Base-by-base conservation (phyloP, 2,888 invertebrate species). In the Melangyna quadrimaculata region DNA sequence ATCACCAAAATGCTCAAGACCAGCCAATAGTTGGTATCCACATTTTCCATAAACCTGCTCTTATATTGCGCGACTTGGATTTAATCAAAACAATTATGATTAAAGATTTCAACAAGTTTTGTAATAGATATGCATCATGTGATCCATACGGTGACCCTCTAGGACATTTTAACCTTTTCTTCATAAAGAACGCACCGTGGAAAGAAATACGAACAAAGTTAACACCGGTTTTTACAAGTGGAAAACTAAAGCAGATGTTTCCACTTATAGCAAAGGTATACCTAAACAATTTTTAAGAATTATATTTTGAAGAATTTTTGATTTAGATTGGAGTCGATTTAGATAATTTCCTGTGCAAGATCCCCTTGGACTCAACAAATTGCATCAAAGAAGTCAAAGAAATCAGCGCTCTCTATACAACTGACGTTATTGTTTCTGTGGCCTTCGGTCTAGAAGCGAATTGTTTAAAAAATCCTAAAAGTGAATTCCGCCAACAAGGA, bases 151-250 rank as follows among this genome's bases (percentile, higher is more conserved):
- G 87, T 0, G 93, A 93, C 88, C 83, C 88, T 0, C 69, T 93
- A 14, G 93, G 91, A 5, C 89, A 88, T 0, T 88, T 91, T 12
- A 93, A 92, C 88, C 81, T 93, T 0, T 93, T 93, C 83, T 89
- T 93, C 70, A 87, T 93, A 0, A 91, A 91, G n/a, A 92, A 92
- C 89, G 91, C 91, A 0, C 83, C 89, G 0, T 93, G 93, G 93
- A 93, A 91, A 78, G 83, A 89, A 10, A 87, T 93, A 0, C 90
- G 93, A 40, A 65, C 88, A 1, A 93, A 92, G 75, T 70, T 93
- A 3, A 90, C 93, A 0, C 93, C 93, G 0, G 90, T 93, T 1
- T 93, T 93, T 79, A 93, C 92, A 1, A 90, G 90, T 55, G 92
- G 91, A 3, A 92, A 92, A 67, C 84, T 92, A 1, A 92, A 91